A percentile compares a stretch with the other conserved stretches of the same genome.
Conservation (phyloP, 2,113 vertebrate genomes). For the Cairina moschata region DNA sequence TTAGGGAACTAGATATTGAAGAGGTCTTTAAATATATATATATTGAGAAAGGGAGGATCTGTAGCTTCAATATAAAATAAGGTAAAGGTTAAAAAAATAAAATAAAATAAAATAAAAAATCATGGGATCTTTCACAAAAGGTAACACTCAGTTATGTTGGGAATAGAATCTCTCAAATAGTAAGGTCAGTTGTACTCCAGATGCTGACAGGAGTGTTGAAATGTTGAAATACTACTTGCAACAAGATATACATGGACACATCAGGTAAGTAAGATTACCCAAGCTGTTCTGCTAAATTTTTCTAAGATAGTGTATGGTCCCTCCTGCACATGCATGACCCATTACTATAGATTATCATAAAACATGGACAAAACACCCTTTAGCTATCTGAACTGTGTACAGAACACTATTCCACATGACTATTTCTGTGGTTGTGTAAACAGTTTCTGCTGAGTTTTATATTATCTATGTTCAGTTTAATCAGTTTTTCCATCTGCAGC, state of each 20-base stretch:
- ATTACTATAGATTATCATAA: background rate
- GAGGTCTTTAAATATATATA: background rate
- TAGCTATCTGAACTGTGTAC: background rate
- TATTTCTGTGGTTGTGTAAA: background rate
- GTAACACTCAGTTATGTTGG: background rate
- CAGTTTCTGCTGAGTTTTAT: background rate
- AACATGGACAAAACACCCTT: background rate
- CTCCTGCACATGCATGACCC: background rate
- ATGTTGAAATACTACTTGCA: background rate
- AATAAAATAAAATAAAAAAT: background rate
- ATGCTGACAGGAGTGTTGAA: background rate
- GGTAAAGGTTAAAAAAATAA: background rate
- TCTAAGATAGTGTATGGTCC: background rate
- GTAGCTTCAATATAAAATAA: background rate
- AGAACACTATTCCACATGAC: accelerated
- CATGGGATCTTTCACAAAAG: background rate
- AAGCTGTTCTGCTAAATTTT: background rate
- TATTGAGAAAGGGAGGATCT: background rate
- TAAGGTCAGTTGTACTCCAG: background rate
- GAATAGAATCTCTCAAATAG: background rate
- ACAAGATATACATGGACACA: background rate
- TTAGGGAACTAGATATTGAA: background rate
- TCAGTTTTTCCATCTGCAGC: background rate
- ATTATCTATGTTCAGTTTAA: accelerated
- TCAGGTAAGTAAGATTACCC: background rate